These are phyloP conservation scores for Lacerta agilis DNA, from an alignment of 2,797 vertebrate genomes.

Conservation along the genomic window DNA sequence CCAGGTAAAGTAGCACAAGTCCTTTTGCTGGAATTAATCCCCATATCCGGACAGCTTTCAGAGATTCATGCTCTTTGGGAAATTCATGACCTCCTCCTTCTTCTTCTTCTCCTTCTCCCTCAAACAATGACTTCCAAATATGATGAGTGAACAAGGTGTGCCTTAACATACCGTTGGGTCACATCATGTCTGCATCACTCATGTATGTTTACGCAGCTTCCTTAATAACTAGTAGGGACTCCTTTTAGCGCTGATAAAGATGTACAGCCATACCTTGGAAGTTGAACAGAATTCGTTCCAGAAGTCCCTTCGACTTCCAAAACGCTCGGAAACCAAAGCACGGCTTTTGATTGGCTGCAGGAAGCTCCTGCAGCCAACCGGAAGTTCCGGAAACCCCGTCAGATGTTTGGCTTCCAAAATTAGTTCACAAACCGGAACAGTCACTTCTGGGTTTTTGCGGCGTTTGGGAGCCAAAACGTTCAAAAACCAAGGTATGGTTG, in stretches of 20 bases:
- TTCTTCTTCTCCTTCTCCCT: slow-evolving; percentile 40
- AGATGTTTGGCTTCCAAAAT: too few relatives aligned
- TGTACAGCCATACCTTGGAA: too few relatives aligned
- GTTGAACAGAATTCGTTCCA: too few relatives aligned
- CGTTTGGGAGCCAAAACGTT: too few relatives aligned
- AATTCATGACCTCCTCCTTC: slow-evolving; percentile 60
- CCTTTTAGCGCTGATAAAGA: not conserved
- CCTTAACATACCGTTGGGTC: slow-evolving; percentile 27
- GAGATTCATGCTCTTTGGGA: slow-evolving; percentile 51
- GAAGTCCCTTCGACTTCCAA: too few relatives aligned
- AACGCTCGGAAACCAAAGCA: too few relatives aligned
- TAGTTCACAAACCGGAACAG: too few relatives aligned
- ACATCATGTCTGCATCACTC: not conserved
- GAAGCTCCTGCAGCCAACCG: too few relatives aligned
- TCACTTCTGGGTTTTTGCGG: too few relatives aligned
- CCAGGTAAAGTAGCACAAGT: slow-evolving; percentile 50
- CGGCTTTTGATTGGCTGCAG: too few relatives aligned
- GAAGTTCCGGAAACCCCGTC: too few relatives aligned
- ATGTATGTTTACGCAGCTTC: not conserved
- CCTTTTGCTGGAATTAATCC: slow-evolving; percentile 56
- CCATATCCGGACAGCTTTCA: slow-evolving; percentile 34
- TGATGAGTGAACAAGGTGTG: not conserved
- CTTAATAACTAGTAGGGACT: not conserved
- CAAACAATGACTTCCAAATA: slow-evolving; percentile 48
- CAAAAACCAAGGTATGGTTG: too few relatives aligned